These are phyloP conservation scores for Pachypanchax playfairii DNA, from an alignment of 2,113 vertebrate genomes.

Conservation along the genomic window DNA sequence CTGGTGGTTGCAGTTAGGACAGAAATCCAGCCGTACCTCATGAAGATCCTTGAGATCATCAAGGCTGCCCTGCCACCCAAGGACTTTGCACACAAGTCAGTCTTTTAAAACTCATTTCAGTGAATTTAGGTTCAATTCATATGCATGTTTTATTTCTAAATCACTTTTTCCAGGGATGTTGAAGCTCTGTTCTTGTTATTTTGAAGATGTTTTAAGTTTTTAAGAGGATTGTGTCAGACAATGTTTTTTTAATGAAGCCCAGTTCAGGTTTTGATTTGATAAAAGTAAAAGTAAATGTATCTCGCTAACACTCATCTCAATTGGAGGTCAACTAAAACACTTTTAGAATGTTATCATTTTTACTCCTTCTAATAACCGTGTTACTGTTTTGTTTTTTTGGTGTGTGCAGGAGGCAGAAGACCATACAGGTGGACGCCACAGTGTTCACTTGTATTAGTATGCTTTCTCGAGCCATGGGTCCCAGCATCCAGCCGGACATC, in stretches of 20 bases:
- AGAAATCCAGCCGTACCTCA: conserved; percentile 93
- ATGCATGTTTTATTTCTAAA: too few relatives aligned
- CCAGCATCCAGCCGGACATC: conserved; percentile 95
- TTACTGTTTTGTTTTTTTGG: not conserved
- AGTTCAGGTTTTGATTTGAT: too few relatives aligned
- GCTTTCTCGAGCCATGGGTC: conserved; percentile 96
- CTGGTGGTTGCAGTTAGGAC: conserved; percentile 93
- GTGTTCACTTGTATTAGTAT: conserved; percentile 99
- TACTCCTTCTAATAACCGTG: not conserved
- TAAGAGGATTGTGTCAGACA: too few relatives aligned
- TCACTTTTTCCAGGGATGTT: too few relatives aligned
- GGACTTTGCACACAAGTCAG: conserved; percentile 98
- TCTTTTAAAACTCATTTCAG: conserved; percentile 9
- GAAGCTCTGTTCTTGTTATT: too few relatives aligned
- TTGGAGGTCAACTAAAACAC: too few relatives aligned
- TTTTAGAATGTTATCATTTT: too few relatives aligned
- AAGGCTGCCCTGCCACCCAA: conserved; percentile 95
- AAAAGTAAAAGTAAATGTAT: too few relatives aligned
- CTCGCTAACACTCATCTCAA: too few relatives aligned
- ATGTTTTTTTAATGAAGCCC: too few relatives aligned
- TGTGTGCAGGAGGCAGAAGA: conserved; percentile 90
- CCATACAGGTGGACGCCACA: conserved; percentile 95
- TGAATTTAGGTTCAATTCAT: not conserved
- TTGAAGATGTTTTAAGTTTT: too few relatives aligned
- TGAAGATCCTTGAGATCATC: conserved; percentile 95